phyloP scores from a whole-genome alignment of 2,888 invertebrate species.

The Erynnis tages region DNA sequence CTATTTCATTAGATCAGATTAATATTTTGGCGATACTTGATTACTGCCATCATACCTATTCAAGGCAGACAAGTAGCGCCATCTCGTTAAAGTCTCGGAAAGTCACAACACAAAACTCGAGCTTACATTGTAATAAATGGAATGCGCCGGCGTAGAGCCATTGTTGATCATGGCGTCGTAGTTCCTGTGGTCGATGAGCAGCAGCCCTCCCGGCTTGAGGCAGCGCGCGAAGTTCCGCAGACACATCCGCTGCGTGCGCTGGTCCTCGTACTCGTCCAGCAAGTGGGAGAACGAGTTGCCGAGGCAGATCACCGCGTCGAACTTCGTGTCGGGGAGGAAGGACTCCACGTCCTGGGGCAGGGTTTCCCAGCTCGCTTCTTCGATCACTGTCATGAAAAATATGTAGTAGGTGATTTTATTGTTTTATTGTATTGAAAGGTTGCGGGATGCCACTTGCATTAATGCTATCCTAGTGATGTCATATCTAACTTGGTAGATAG shows the following conservation, averaged over 20 bases:
- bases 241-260: constrained; percentile 89
- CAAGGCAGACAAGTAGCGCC: too few relatives aligned
- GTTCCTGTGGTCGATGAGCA: constrained; percentile 94
- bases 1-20: too few relatives aligned
- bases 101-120: not conserved
- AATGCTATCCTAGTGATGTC: too few relatives aligned
- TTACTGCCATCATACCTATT: too few relatives aligned
- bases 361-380: constrained; percentile 95
- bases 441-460: too few relatives aligned
- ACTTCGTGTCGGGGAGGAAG: constrained; percentile 83
- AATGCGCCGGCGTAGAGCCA: constrained; percentile 90
- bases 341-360: constrained; percentile 86
- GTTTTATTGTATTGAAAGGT: too few relatives aligned
- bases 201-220: constrained; percentile 91
- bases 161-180: constrained; percentile 90
- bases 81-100: too few relatives aligned
- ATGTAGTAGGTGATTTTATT: too few relatives aligned
- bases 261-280: constrained; percentile 89
- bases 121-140: constrained; percentile 94
- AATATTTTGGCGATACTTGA: too few relatives aligned
- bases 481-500: too few relatives aligned
- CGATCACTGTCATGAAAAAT: constrained; percentile 84
- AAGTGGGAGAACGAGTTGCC: constrained; percentile 96
- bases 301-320: constrained; percentile 94
- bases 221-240: constrained; percentile 90